These are phyloP conservation scores for Lithophane socia DNA, from an alignment of 2,888 invertebrate species.

Conservation along the genomic window DNA sequence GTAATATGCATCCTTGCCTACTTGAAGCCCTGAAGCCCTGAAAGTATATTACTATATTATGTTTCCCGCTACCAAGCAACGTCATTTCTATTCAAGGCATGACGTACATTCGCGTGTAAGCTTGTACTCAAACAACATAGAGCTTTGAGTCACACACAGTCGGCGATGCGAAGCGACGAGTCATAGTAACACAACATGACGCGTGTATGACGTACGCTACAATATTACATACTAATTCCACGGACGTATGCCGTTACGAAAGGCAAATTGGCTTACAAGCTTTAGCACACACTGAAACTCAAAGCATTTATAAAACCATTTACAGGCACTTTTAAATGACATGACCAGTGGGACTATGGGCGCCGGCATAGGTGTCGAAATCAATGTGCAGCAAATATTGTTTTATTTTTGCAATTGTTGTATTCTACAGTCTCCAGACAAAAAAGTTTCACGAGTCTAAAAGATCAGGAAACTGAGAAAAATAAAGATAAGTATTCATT, in stretches of 20 bases:
- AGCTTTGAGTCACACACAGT: slow-evolving; percentile 8
- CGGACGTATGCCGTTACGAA: neutral
- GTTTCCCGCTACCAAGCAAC: slow-evolving; percentile 25
- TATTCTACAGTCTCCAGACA: too few species aligned
- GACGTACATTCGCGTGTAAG: slow-evolving; percentile 27
- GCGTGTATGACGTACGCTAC: neutral
- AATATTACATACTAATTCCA: too few species aligned
- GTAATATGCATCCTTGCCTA: neutral
- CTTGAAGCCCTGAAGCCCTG: slow-evolving; percentile 15
- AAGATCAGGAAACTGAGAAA: too few species aligned
- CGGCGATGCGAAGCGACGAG: slow-evolving; percentile 23
- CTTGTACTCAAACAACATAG: slow-evolving; percentile 11
- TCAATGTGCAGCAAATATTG: too few species aligned
- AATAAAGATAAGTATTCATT: too few species aligned
- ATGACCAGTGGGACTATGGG: too few species aligned
- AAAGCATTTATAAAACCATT: too few species aligned
- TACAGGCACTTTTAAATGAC: too few species aligned
- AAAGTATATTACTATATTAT: slow-evolving; percentile 3
- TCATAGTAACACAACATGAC: slow-evolving; percentile 10
- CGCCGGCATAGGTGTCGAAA: too few species aligned
- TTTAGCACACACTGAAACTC: neutral
- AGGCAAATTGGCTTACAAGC: neutral
- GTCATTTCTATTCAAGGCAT: slow-evolving; percentile 53
- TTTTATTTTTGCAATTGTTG: too few species aligned
- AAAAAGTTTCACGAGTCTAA: too few species aligned